Evolutionary conservation across 2,113 vertebrate genomes (phyloP).

Genomic region (Oenanthe melanoleuca): DNA sequence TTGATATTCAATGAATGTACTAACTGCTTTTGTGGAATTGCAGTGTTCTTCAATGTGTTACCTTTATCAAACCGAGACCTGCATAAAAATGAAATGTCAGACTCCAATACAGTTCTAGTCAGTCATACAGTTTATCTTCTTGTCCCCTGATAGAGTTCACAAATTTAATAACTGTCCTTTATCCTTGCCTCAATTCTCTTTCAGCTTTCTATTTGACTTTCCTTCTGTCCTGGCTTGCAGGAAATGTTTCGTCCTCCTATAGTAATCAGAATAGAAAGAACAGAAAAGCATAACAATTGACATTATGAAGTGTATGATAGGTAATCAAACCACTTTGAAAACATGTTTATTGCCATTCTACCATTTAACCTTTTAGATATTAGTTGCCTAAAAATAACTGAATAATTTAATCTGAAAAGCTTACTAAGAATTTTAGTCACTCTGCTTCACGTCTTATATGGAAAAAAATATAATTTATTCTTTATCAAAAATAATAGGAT

Average conservation of each 20-base stretch:
- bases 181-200: slow-evolving; percentile 71
- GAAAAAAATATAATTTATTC: slow-evolving; percentile 2
- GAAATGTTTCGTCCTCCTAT: slow-evolving; percentile 68
- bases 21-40: slow-evolving; percentile 66
- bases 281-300: slow-evolving; percentile 34
- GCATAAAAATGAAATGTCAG: slow-evolving; percentile 80
- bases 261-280: slow-evolving; percentile 47
- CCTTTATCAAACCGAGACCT: slow-evolving; percentile 71
- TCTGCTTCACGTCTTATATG: not conserved
- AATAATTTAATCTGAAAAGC: slow-evolving; percentile 44
- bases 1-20: slow-evolving; percentile 61
- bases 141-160: slow-evolving; percentile 75
- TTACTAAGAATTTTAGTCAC: slow-evolving; percentile 51
- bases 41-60: slow-evolving; percentile 66
- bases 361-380: not conserved
- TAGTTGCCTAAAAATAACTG: slow-evolving; percentile 52
- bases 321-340: slow-evolving; percentile 44
- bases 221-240: slow-evolving; percentile 57
- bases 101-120: slow-evolving; percentile 72
- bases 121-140: slow-evolving; percentile 76
- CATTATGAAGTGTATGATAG: slow-evolving; percentile 25
- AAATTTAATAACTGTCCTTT: slow-evolving; percentile 81
- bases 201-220: slow-evolving; percentile 66
- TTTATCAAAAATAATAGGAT: slow-evolving; percentile 45
- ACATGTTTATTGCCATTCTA: not conserved